Percentiles rank a stretch among this genome's conserved stretches.
These are phyloP conservation scores for Lepidocyrtoides sp. DNA, from an alignment of 2,888 invertebrate species.

Conservation along the genomic window DNA sequence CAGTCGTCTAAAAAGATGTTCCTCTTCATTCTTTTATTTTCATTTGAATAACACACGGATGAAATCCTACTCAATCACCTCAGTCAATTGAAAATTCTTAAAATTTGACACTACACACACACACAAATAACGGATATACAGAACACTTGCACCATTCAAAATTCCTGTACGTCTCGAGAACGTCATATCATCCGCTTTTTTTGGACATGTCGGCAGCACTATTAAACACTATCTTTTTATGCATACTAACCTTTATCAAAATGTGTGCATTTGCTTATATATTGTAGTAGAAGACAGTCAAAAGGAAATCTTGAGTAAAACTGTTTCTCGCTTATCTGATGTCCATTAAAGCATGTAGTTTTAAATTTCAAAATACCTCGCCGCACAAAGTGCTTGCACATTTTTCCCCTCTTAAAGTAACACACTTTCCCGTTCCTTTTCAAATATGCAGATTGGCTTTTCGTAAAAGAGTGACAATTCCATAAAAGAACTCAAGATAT, in stretches of 20 bases:
- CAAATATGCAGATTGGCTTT: too few relatives aligned
- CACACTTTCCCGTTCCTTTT: too few relatives aligned
- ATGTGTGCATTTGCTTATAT: too few relatives aligned
- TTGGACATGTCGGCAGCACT: too few relatives aligned
- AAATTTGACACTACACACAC: neutral
- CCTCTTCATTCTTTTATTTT: neutral
- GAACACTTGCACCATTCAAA: too few relatives aligned
- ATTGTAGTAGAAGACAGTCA: neutral
- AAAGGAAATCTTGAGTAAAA: too few relatives aligned
- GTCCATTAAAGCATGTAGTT: neutral
- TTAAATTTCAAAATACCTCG: neutral
- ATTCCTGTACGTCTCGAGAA: too few relatives aligned
- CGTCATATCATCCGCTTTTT: too few relatives aligned
- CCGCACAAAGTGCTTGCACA: neutral
- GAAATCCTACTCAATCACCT: neutral
- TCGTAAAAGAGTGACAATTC: neutral
- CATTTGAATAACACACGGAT: slow-evolving; percentile 30
- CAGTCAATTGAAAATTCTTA: neutral
- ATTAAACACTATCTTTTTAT: too few relatives aligned
- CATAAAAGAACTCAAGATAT: neutral
- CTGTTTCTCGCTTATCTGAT: slow-evolving; percentile 16
- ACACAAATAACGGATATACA: too few relatives aligned
- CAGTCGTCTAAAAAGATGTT: too few relatives aligned
- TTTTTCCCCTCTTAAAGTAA: neutral
- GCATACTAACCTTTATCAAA: too few relatives aligned